Base-by-base conservation (phyloP, 2,113 vertebrate species). In the Pelvicachromis taeniatus region DNA sequence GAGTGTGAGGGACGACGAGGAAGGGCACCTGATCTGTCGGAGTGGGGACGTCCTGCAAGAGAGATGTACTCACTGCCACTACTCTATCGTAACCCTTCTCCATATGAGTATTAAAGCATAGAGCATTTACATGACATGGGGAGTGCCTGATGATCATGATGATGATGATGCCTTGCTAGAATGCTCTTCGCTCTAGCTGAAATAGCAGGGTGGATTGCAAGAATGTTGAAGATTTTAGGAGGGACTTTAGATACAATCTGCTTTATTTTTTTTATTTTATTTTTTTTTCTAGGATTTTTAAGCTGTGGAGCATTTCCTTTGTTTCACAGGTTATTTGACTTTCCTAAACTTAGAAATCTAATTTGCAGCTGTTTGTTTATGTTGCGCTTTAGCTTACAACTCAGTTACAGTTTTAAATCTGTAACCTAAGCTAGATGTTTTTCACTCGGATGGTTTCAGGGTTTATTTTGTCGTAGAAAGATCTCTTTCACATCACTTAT, bases 21-120 rank as follows among this genome's bases (percentile, higher is more conserved):
- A 99, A 97, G 98, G 98, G 96, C 98, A 99, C 97, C 98, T 99
- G 98, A 98, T 99, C 98, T 99, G 98, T 98, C 98, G 97, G 97
- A 97, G 96, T 98, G 98, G 98, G 97, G 98, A 99, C 98, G 98
- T 98, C 97, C 98, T 99, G 95, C 98, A 99, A 98, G 98, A 99
- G 97, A 98, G 98, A 99, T 99, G 98, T 99, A 99, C 98, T 96
- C 96, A 96, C 95, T 95, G 95, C 96, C 95, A 98, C 97, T 97
- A 97, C 95, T 96, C 95, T 97, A 98, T 98, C 98, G 98, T 99
- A 99, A 99, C 97, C 97, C 97, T 97, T 97, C 95, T 96, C 95
- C 95, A 94, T 95, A 96, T 96, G 93, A 96, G 96, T 96, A 95
- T 95, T 85, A 91, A 89, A 94, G 91, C 94, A 97, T 94, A 95